Conservation (phyloP, 1,140 invertebrate genomes). For the Drosophila kikkawai region DNA sequence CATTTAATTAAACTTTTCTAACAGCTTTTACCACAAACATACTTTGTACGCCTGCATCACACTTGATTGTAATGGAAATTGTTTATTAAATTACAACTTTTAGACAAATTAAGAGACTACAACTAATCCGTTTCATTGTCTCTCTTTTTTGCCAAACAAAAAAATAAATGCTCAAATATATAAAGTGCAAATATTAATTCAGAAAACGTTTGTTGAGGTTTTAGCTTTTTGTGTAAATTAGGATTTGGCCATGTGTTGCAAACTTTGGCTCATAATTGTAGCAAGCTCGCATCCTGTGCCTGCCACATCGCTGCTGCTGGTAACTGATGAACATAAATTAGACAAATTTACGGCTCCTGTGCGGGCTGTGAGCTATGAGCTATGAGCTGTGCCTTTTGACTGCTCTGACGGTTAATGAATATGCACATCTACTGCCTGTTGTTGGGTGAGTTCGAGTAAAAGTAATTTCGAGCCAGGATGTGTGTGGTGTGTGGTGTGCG, state of each 20-base stretch:
- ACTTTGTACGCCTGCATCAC: neutral
- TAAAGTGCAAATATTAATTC: constrained; percentile 7
- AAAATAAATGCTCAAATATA: neutral
- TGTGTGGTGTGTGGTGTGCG: constrained; percentile 3
- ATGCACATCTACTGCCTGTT: constrained; percentile 40
- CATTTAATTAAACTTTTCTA: constrained; percentile 7
- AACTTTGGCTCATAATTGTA: constrained; percentile 25
- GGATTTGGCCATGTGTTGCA: constrained; percentile 13
- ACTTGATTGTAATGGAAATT: neutral
- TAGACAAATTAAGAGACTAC: constrained; percentile 10
- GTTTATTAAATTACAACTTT: constrained; percentile 11
- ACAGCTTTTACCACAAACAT: neutral
- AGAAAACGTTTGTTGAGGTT: neutral
- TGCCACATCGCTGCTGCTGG: constrained; percentile 20
- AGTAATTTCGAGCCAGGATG: constrained; percentile 20
- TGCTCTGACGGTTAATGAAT: constrained; percentile 44
- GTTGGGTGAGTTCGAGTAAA: constrained; percentile 16
- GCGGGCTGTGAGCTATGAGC: constrained; percentile 29
- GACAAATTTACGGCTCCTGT: constrained; percentile 41
- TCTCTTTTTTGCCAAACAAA: neutral
- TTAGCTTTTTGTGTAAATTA: constrained; percentile 21
- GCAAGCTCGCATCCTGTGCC: constrained; percentile 1
- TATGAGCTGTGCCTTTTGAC: constrained; percentile 43
- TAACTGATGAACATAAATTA: constrained; percentile 57
- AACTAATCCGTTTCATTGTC: neutral